Evolutionary conservation across 1,140 invertebrate genomes (phyloP), one percentile per base, ranked within the genome.

Genomic region (Drosophila sechellia): DNA sequence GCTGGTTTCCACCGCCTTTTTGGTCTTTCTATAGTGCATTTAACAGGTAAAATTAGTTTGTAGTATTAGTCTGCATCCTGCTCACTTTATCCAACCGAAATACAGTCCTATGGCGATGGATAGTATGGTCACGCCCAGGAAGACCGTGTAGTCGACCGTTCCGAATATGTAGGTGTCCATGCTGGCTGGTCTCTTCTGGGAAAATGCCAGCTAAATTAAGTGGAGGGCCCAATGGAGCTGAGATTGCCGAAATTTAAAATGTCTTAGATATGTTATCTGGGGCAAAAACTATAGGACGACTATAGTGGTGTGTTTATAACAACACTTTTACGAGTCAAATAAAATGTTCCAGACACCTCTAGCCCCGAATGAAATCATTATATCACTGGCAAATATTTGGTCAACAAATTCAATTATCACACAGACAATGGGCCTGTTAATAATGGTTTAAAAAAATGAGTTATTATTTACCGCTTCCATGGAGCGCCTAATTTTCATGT

Each of bases 51-150:
- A 10, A 17, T 27, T 10, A 5, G 37, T 13, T 20, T 43, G 1
- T 22, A 22, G 20, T 22, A 22, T 22, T 22, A 22, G 3, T 22
- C 2, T 10, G 31, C 3, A 12, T 27, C 1, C 25, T 17, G 68
- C 75, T 74, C 57, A 92, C 89, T 77, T 92, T 17, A 90, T 57
- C 42, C 84, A 96, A 11, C 95, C 96, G 92, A 95, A 96, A 92
- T 95, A 97, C 6, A 96, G 69, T 0, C 96, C 96, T 5, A 95
- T 96, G 2, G 93, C 93, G 3, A 95, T 94, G 1, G 95, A 96
- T 3, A 95, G 80, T 0, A 93, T 70, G 53, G 95, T 93, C 92
- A 96, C 94, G 2, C 93, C 87, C 13, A 93, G 93, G 79, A 96
- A 95, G 5, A 95, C 94, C n/a, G 93, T 91, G 79, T 95, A 95